A percentile compares a stretch with the other conserved stretches of the same genome.
Conservation (phyloP, 92 coral and sea anemone genomes). For the Siderastrea siderea region DNA sequence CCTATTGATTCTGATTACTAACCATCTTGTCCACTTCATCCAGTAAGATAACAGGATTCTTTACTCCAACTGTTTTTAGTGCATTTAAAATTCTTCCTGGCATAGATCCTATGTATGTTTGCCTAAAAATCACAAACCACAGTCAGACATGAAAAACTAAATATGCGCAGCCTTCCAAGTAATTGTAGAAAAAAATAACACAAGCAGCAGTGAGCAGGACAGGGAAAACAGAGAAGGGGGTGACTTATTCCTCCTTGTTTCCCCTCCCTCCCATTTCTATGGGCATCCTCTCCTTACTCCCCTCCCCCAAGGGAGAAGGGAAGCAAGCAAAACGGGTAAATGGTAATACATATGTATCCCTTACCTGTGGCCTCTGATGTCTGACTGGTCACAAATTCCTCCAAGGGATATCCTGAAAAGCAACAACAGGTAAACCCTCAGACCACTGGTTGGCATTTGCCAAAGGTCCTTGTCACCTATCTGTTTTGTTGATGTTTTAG, state of each 20-base stretch:
- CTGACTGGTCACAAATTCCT: slow-evolving; percentile 94
- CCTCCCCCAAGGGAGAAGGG: too few species aligned
- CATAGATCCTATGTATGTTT: slow-evolving; percentile 94
- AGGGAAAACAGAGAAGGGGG: not conserved
- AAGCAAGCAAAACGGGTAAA: not conserved
- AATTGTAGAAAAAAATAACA: not conserved
- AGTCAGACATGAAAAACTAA: not conserved
- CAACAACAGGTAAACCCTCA: not conserved
- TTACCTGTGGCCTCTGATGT: slow-evolving; percentile 93
- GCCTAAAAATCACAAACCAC: slow-evolving; percentile 46
- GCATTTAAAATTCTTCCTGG: slow-evolving; percentile 92
- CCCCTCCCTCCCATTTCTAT: too few species aligned
- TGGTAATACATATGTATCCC: not conserved
- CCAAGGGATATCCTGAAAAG: slow-evolving; percentile 83
- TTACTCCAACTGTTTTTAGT: slow-evolving; percentile 83
- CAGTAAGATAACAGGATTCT: slow-evolving; percentile 88
- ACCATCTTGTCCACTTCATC: slow-evolving; percentile 97
- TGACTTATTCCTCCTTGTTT: too few species aligned
- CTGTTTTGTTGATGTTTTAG: not conserved
- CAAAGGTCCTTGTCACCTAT: too few species aligned
- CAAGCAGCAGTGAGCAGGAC: not conserved
- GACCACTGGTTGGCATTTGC: not conserved
- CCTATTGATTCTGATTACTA: too few species aligned
- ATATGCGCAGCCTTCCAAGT: too few species aligned
- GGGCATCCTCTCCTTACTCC: too few species aligned